Evolutionary conservation across 2,888 invertebrate genomes (phyloP), one percentile per base, ranked within the genome.

Genomic region (Ptychoptera contaminata): DNA sequence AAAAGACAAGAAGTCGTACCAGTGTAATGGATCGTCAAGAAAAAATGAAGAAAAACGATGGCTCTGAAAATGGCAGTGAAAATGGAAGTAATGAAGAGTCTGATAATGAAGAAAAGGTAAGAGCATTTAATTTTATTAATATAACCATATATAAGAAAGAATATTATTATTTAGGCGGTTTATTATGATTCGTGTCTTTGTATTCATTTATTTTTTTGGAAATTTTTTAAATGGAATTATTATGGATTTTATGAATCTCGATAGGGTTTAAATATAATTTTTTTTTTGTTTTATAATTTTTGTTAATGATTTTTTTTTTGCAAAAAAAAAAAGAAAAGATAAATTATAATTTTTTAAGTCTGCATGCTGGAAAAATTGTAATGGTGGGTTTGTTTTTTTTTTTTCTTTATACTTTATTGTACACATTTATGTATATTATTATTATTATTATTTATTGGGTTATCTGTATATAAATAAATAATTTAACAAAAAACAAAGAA

Each of bases 1-100:
- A 97, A 66, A 96, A 96, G 64, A 90, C 91, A 16, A 71, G 92
- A 54, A 83, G 87, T 56, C 77, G 91, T 47, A 88, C 86, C 45
- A 93, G 93, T 56, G 71, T 93, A 34, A 94, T 96, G 88, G 96
- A 96, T 68, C 77, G 85, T 38, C 85, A 83, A 48, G 77, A 77
- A 47, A 63, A 66, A 47, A 59, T 61, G 32, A 72, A 73, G 49
- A 59, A 62, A 12, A 61, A 59, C 42, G 73, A 74, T 50, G 74
- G 74, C 46, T 82, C 84, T 49, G 87, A 88, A 53, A 83, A 77
- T 46, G 84, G 82, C 39, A 85, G 84, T 29, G 90, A 90, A 60
- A 79, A 81, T 44, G 82, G 79, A 16, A 87, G 84, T 50, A 80
- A 80, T 29, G 87, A 84, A 55, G 90, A 91, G 55, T 87, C 87